Base-by-base conservation (phyloP, 2,888 invertebrate genomes). In the Tipula lateralis region DNA sequence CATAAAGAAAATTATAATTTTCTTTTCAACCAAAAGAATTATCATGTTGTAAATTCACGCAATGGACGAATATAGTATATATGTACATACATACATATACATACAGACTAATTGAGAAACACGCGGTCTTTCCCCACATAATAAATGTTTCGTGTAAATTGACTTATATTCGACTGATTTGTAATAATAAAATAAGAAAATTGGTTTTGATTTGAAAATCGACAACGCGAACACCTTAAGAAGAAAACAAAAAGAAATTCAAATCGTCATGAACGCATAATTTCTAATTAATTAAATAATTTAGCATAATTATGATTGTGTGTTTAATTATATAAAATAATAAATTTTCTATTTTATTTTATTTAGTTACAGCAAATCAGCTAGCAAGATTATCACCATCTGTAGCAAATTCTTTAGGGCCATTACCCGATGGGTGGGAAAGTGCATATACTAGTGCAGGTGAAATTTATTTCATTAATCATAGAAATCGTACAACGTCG, bases 401-500 rank as follows among this genome's bases (percentile, higher is more conserved):
- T 84, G 86, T 85, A 86, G 87, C 89, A 86, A 89, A 88, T 86
- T 88, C 88, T 86, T 92, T 96, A 89, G 96, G 96, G 86, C 96
- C 96, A 87, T 91, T 97, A 88, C 97, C 97, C 86, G 95, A 95
- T 87, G 97, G 97, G 85, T 97, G 97, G 97, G 97, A 97, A 91
- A 96, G 97, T 91, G 96, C 97, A 86, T 94, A 95, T 88, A 97
- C 97, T 87, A 94, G 95, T 87, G 96, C 97, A 91, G 97, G 97
- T 90, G 97, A 97, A 91, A 94, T 96, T 87, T 90, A 90, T 87
- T 90, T 89, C 88, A 93, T 97, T 91, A 97, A 97, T 92, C 97
- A 97, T 91, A 94, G 95, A 90, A 95, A 96, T 87, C 94, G 97
- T 91, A 97, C 97, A 88, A 98, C 98, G 87, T 97, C 97, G 88